Percentiles rank a stretch among this genome's conserved stretches.
Evolutionary conservation across 2,797 vertebrate genomes (phyloP).

Genomic region (Macroramphosus scolopax): DNA sequence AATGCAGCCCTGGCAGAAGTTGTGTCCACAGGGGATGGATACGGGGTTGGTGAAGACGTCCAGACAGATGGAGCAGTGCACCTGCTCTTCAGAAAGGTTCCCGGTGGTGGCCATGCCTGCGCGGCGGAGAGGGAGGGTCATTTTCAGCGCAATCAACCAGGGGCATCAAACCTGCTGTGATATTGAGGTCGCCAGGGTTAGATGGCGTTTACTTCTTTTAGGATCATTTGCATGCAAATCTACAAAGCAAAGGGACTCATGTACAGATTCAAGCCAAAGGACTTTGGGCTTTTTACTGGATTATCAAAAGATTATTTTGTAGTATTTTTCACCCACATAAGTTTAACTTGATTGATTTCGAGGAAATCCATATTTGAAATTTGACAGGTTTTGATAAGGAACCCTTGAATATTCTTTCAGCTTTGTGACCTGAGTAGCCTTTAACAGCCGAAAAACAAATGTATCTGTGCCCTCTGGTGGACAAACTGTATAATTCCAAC

Average conservation of each 20-base stretch:
- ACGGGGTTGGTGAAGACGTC: conserved; percentile 83
- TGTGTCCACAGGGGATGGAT: conserved; percentile 83
- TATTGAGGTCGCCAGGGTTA: conserved; percentile 53
- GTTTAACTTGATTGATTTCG: too few relatives aligned
- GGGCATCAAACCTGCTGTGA: conserved; percentile 71
- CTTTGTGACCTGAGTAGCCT: too few relatives aligned
- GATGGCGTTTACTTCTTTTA: conserved; percentile 19
- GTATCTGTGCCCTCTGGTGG: not conserved
- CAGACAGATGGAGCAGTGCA: conserved; percentile 84
- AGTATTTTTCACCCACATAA: too few relatives aligned
- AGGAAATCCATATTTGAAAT: too few relatives aligned
- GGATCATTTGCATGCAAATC: conserved; percentile 33
- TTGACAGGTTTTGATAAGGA: too few relatives aligned
- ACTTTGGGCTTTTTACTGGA: too few relatives aligned
- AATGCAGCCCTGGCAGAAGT: conserved; percentile 82
- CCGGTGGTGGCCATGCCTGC: conserved; percentile 77
- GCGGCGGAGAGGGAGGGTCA: conserved; percentile 71
- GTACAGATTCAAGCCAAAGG: too few relatives aligned
- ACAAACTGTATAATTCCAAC: not conserved
- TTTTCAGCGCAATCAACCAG: conserved; percentile 61
- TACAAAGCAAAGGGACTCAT: conserved; percentile 26
- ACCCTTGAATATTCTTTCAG: not conserved
- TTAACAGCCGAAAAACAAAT: not conserved
- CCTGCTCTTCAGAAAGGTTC: conserved; percentile 81
- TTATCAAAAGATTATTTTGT: too few relatives aligned